Conservation (phyloP, 2,888 invertebrate species). For the Prosopocoilus inquinatus region DNA sequence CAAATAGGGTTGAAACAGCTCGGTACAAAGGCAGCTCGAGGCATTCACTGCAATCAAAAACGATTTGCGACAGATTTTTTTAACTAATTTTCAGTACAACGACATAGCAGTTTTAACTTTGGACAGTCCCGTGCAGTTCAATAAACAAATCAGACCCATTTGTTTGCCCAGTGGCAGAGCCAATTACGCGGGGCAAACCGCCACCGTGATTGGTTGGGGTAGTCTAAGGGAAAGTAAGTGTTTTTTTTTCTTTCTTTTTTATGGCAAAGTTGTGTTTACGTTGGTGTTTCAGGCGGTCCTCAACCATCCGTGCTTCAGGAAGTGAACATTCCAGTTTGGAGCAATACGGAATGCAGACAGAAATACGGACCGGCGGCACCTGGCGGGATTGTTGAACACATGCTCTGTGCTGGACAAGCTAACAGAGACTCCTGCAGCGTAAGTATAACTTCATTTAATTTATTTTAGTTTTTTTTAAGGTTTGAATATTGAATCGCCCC, state of each 20-base stretch:
- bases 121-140: slow-evolving; percentile 72
- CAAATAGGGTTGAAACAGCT: no score
- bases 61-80: not conserved
- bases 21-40: no score
- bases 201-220: slow-evolving; percentile 88
- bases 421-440: slow-evolving; percentile 88
- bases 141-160: slow-evolving; percentile 71
- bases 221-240: slow-evolving; percentile 73
- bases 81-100: slow-evolving; percentile 63
- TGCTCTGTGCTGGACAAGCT: slow-evolving; percentile 83
- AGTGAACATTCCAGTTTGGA: slow-evolving; percentile 82
- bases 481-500: no score
- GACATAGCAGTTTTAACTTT: slow-evolving; percentile 80
- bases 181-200: slow-evolving; percentile 67
- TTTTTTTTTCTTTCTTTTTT: no score
- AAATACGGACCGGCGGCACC: slow-evolving; percentile 86
- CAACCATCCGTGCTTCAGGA: slow-evolving; percentile 80
- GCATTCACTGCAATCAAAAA: no score
- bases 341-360: slow-evolving; percentile 70
- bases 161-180: slow-evolving; percentile 65
- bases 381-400: slow-evolving; percentile 84
- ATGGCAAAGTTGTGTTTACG: not conserved
- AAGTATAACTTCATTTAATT: slow-evolving; percentile 51
- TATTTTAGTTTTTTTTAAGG: no score
- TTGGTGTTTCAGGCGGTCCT: slow-evolving; percentile 64